Evolutionary conservation across 1,140 invertebrate species (phyloP).

Genomic region (Platorchestia sp.): DNA sequence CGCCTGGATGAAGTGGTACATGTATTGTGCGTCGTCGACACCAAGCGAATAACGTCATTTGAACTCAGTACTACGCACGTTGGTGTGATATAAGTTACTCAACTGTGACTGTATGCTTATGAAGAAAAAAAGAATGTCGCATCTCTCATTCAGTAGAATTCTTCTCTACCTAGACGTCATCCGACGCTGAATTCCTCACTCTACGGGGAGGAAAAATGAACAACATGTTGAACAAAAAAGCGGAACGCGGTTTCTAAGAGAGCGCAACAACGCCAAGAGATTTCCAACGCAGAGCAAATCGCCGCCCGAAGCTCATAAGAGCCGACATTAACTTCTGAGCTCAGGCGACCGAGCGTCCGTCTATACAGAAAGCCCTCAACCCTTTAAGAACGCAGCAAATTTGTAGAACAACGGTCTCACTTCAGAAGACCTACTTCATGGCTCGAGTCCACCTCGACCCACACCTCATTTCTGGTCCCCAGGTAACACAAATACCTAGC

Average conservation of each 20-base stretch:
- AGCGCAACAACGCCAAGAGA: not conserved
- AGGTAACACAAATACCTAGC: slow-evolving; percentile 47
- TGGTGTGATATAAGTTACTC: not conserved
- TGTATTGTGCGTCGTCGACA: not conserved
- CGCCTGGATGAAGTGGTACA: not conserved
- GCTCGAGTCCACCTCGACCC: slow-evolving; percentile 17
- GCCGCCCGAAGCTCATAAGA: not conserved
- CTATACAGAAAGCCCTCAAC: not conserved
- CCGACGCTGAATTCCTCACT: not conserved
- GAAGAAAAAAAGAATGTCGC: not conserved
- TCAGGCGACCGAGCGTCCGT: not conserved
- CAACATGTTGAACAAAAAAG: not conserved
- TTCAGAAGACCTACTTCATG: slow-evolving; percentile 30
- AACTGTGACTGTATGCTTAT: not conserved
- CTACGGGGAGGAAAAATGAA: not conserved
- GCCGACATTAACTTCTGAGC: not conserved
- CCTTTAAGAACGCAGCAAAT: not conserved
- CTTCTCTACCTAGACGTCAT: not conserved
- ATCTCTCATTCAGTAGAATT: not conserved
- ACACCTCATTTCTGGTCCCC: slow-evolving; percentile 25
- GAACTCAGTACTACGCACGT: not conserved
- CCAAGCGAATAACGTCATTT: not conserved
- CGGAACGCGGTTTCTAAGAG: not conserved
- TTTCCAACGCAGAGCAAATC: not conserved
- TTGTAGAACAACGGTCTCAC: slow-evolving; percentile 3